Evolutionary conservation across 2,888 invertebrate genomes (phyloP), one percentile per base, ranked within the genome.

Genomic region (Drosophila longiperda): DNA sequence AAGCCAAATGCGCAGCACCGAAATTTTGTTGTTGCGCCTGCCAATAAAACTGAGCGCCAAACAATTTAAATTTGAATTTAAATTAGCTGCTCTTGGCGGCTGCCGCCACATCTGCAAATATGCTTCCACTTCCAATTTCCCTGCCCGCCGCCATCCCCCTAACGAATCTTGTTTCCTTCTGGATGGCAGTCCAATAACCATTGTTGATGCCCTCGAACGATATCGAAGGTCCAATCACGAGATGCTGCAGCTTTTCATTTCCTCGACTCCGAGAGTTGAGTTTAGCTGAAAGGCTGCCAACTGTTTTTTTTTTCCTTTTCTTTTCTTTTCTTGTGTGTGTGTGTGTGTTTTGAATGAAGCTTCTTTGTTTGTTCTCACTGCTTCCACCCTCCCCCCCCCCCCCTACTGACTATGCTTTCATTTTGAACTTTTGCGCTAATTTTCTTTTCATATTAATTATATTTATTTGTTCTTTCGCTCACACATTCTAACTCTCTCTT

Each of bases 31-130:
- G 20, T 49, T 69, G 61, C 1, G 48, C 71, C 67, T 75, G 83
- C 68, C 84, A 84, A 89, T 87, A 78, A 77, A 58, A 78, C 50
- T 71, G 80, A 77, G 71, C 71, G 77, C 74, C 74, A 80, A 89
- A 81, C 75, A 86, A 86, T 90, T 90, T 88, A 75, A 79, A 86
- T 86, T 86, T 87, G 89, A 88, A 86, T 90, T 88, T 83, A 90
- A 86, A 86, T 90, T 90, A 86, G 90, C 83, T 71, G 66, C 82
- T 59, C 76, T 60, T 60, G 78, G 64, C 78, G 63, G 61, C 69
- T 79, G 75, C 75, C 66, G 66, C 75, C 64, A 67, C 70, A 78
- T 67, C 84, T 78, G 74, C 78, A 82, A 70, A 70, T 63, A 55
- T 80, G 71, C 55, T 49, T n/a, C 52, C 17, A 12, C 26, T 15